These are phyloP conservation scores for Eudasyphora cyanicolor DNA, from an alignment of 2,888 invertebrate genomes.

Conservation along the genomic window DNA sequence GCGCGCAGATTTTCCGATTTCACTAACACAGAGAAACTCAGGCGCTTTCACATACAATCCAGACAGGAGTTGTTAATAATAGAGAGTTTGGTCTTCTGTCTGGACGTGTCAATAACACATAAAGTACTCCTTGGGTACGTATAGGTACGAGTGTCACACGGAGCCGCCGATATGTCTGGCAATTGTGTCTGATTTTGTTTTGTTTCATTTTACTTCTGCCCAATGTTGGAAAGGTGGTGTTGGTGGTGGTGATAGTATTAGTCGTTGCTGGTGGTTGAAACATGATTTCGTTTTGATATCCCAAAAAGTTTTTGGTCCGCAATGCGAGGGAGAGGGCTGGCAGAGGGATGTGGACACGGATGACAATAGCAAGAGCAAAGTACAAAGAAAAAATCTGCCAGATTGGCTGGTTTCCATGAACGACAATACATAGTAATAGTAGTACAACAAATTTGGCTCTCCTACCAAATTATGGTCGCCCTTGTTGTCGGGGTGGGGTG, in stretches of 20 bases:
- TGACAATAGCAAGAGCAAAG: background rate
- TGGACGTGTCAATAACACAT: constrained; percentile 1
- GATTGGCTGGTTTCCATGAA: constrained; percentile 13
- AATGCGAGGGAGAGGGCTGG: constrained; percentile 33
- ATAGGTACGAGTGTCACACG: background rate
- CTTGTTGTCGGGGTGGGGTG: background rate
- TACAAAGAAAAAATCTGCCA: background rate
- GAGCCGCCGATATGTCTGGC: constrained; percentile 53
- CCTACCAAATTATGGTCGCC: background rate
- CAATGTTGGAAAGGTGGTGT: constrained; percentile 15
- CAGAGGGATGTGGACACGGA: background rate
- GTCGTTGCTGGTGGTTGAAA: constrained; percentile 53
- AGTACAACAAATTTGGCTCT: constrained; percentile 17
- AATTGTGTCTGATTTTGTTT: constrained; percentile 50
- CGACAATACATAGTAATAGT: background rate
- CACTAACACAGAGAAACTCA: background rate
- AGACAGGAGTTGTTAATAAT: background rate
- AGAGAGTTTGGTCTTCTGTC: background rate
- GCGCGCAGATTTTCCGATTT: background rate
- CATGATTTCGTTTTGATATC: constrained; percentile 50
- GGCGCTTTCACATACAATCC: background rate
- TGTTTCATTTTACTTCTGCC: background rate
- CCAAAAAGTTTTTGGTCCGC: constrained; percentile 16
- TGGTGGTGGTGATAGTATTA: background rate
- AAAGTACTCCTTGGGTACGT: background rate